Conservation (phyloP, 2,888 invertebrate genomes). For the Drosophila engyochracea region DNA sequence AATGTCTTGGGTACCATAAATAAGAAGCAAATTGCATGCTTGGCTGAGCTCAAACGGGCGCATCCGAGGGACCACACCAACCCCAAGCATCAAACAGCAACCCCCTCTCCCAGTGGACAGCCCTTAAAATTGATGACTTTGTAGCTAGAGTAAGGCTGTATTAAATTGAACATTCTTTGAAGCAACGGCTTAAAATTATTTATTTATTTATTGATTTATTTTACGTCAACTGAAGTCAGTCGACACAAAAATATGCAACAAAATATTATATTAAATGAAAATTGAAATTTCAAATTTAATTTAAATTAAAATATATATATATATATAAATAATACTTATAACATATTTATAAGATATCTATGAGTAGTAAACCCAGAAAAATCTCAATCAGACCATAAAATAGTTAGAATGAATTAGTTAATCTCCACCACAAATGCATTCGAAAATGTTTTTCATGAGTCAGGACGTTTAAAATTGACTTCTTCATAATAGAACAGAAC, state of each 20-base stretch:
- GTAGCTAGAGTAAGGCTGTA: slow-evolving; percentile 43
- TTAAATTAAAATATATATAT: background rate
- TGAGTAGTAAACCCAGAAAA: background rate
- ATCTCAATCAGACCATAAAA: background rate
- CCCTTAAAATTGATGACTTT: slow-evolving; percentile 69
- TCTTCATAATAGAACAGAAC: background rate
- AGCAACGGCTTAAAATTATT: background rate
- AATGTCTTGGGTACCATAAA: slow-evolving; percentile 69
- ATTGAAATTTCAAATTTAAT: background rate
- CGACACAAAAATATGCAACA: background rate
- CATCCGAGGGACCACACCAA: slow-evolving; percentile 25
- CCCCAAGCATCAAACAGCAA: background rate
- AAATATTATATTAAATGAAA: background rate
- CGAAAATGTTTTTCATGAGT: background rate
- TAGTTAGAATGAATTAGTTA: background rate
- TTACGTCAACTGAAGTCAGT: background rate
- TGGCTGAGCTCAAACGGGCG: slow-evolving; percentile 45
- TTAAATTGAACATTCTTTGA: slow-evolving; percentile 12
- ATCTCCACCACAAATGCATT: background rate
- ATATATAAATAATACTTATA: too few relatives aligned
- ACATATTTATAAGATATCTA: background rate
- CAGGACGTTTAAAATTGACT: background rate
- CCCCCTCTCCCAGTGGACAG: slow-evolving; percentile 26
- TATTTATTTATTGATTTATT: background rate
- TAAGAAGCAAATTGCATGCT: slow-evolving; percentile 76